Conservation (phyloP, 1,140 invertebrate genomes). For the Camponotus vicinus region DNA sequence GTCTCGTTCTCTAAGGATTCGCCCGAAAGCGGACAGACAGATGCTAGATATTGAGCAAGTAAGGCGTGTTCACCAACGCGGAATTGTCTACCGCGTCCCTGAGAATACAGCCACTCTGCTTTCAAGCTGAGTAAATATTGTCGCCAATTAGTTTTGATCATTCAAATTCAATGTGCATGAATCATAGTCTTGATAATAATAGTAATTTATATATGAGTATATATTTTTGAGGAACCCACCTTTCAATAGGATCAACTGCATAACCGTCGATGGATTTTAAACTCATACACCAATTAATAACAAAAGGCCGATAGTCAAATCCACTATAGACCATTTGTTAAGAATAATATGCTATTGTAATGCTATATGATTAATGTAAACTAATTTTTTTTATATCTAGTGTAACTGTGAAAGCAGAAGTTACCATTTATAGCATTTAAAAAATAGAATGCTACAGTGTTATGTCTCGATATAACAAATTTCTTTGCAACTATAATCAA, state of each 20-base stretch:
- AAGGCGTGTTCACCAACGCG: conserved; percentile 93
- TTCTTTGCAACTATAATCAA: conserved; percentile 38
- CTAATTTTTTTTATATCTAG: conserved; percentile 50
- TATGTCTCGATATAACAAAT: conserved; percentile 6
- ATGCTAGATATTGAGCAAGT: conserved; percentile 93
- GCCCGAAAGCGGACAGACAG: conserved; percentile 91
- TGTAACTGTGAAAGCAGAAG: conserved; percentile 41
- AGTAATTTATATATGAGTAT: conserved; percentile 11
- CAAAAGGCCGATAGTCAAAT: conserved; percentile 96
- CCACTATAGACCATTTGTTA: conserved; percentile 88
- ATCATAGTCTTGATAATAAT: conserved; percentile 7
- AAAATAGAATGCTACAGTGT: conserved; percentile 22
- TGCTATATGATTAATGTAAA: conserved; percentile 45
- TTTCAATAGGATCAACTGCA: conserved; percentile 95
- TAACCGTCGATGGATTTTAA: conserved; percentile 95
- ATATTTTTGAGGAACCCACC: conserved; percentile 86
- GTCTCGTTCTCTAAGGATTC: conserved; percentile 93
- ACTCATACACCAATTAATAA: conserved; percentile 97
- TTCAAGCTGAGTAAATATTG: conserved; percentile 89
- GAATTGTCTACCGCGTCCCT: conserved; percentile 95
- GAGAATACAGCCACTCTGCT: conserved; percentile 98
- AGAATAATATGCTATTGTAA: conserved; percentile 81
- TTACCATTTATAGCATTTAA: conserved; percentile 33
- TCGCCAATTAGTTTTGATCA: conserved; percentile 64
- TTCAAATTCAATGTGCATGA: conserved; percentile 12